Evolutionary conservation across 1,140 invertebrate genomes (phyloP).

Genomic region (Pentalonia nigronervosa): DNA sequence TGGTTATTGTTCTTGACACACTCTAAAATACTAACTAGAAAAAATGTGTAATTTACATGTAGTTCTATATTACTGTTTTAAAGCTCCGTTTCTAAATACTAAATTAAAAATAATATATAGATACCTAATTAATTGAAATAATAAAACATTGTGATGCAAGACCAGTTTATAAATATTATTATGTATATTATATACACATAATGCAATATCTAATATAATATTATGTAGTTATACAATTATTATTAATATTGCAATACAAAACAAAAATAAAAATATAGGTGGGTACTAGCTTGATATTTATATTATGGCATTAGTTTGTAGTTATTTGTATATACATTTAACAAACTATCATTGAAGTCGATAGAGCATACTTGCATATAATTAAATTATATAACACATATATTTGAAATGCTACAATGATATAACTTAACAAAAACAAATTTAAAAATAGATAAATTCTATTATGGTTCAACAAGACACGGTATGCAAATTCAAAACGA

Average conservation of each 20-base stretch:
- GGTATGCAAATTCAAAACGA: neutral
- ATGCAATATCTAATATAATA: neutral
- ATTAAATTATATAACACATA: neutral
- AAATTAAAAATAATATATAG: no score
- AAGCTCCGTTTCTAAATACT: neutral
- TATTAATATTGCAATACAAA: neutral
- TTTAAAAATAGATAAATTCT: neutral
- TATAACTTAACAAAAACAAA: neutral
- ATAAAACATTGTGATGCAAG: no score
- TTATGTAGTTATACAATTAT: conserved; percentile 1
- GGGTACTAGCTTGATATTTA: no score
- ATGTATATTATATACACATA: neutral
- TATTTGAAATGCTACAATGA: neutral
- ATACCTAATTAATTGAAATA: no score
- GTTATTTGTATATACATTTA: no score
- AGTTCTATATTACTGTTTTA: neutral
- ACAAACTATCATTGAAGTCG: neutral
- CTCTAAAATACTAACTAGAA: neutral
- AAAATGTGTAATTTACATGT: neutral
- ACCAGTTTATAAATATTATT: no score
- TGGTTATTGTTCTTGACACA: neutral
- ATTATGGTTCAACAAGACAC: neutral
- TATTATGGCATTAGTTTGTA: no score
- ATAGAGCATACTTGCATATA: neutral
- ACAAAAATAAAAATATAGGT: neutral